A percentile compares a stretch with the other conserved stretches of the same genome.
Conservation (phyloP, 2,888 invertebrate species). For the Lepidochitona cinerea region DNA sequence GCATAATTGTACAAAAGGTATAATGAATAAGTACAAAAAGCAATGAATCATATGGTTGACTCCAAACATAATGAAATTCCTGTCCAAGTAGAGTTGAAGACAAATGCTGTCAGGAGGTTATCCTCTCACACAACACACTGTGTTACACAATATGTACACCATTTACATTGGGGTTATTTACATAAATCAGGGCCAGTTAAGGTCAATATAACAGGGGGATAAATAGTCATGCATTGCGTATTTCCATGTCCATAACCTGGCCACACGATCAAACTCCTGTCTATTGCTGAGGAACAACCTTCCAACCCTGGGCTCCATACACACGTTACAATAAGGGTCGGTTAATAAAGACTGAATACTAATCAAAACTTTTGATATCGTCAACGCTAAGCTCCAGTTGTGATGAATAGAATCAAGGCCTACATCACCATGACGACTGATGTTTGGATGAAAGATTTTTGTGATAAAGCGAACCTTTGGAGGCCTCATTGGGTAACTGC, state of each 20-base stretch:
- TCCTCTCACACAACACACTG: too few species aligned
- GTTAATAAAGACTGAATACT: conserved; percentile 70
- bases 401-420: conserved; percentile 95
- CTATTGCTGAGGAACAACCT: conserved; percentile 83
- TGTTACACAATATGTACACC: too few species aligned
- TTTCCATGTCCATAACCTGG: conserved; percentile 90
- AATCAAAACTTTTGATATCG: conserved; percentile 81
- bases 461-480: conserved; percentile 93
- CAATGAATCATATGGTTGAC: too few species aligned
- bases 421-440: conserved; percentile 94
- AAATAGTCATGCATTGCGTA: conserved; percentile 76
- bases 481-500: conserved; percentile 89
- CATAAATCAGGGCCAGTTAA: conserved; percentile 43
- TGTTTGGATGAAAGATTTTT: conserved; percentile 94
- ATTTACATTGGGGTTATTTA: too few species aligned
- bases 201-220: conserved; percentile 54
- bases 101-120: too few species aligned
- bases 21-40: too few species aligned
- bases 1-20: too few species aligned
- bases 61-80: too few species aligned
- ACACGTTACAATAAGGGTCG: conserved; percentile 90
- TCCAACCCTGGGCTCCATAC: conserved; percentile 91
- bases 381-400: conserved; percentile 96
- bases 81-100: too few species aligned
- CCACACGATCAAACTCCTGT: conserved; percentile 83